These are phyloP conservation scores for Leptestheria dahalacensis DNA, from an alignment of 1,140 invertebrate genomes.

Conservation along the genomic window DNA sequence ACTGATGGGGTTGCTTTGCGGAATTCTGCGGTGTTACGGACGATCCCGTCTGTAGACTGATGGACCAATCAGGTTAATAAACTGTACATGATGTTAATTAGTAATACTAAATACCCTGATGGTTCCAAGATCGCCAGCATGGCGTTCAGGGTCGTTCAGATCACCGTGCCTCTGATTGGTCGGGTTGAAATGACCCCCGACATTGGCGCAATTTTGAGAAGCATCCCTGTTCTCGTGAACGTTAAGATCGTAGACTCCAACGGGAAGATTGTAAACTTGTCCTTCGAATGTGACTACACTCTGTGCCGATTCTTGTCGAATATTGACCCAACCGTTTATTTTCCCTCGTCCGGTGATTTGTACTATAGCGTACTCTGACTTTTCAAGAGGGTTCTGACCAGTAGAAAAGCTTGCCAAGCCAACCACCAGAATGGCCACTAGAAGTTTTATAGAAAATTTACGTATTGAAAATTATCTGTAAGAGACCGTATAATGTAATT, in stretches of 20 bases:
- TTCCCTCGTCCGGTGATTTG: not conserved
- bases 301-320: not conserved
- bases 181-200: conserved; percentile 17
- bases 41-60: not conserved
- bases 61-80: not conserved
- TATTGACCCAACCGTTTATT: not conserved
- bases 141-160: conserved; percentile 31
- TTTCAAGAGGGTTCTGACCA: no score
- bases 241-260: conserved; percentile 7
- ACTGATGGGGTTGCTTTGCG: not conserved
- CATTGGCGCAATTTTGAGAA: conserved; percentile 17
- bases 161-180: conserved; percentile 30
- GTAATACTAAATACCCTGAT: conserved; percentile 24
- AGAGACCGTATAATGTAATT: no score
- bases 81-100: not conserved
- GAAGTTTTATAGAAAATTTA: no score
- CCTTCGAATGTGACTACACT: not conserved
- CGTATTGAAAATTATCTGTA: no score
- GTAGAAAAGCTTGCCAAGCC: no score
- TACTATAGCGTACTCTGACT: no score
- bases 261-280: not conserved
- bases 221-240: conserved; percentile 3
- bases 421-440: no score
- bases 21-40: not conserved
- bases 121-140: conserved; percentile 41